phyloP scores from a whole-genome alignment of 2,888 invertebrate species.

The Pyrocoelia pectoralis region DNA sequence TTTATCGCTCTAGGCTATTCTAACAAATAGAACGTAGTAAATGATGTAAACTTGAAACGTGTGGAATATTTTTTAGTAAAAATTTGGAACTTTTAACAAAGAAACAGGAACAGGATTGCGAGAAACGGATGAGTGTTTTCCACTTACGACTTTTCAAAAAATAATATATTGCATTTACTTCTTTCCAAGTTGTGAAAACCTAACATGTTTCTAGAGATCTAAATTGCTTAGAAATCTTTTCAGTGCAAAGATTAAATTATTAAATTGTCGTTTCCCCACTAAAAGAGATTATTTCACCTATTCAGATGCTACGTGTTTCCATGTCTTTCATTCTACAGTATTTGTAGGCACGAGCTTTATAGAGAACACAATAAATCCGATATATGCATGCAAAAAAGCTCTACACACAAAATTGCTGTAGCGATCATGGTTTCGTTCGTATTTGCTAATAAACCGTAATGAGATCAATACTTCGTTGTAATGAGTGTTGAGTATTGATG shows the following conservation, averaged over 20 bases:
- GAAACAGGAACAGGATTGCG: conserved; percentile 39
- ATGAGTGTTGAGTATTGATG: too few relatives aligned
- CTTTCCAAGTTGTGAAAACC: conserved; percentile 33
- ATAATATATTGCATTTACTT: conserved; percentile 45
- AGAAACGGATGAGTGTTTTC: conserved; percentile 45
- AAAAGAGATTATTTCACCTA: background rate
- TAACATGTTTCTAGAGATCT: conserved; percentile 14
- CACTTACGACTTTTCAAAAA: conserved; percentile 41
- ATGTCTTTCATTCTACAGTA: too few relatives aligned
- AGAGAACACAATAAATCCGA: background rate
- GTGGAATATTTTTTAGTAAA: conserved; percentile 36
- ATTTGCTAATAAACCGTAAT: too few relatives aligned
- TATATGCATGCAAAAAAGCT: too few relatives aligned
- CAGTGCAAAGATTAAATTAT: conserved; percentile 13
- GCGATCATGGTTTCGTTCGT: too few relatives aligned
- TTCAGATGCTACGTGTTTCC: background rate
- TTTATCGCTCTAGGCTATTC: conserved; percentile 20
- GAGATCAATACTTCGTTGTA: too few relatives aligned
- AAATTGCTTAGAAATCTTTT: conserved; percentile 24
- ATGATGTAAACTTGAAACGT: conserved; percentile 26
- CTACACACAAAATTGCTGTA: too few relatives aligned
- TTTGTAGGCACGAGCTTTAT: too few relatives aligned
- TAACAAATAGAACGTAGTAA: conserved; percentile 7
- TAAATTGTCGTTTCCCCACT: conserved; percentile 15
- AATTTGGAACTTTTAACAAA: conserved; percentile 39